Conservation (phyloP, 2,113 vertebrate species). For the Lophius piscatorius region DNA sequence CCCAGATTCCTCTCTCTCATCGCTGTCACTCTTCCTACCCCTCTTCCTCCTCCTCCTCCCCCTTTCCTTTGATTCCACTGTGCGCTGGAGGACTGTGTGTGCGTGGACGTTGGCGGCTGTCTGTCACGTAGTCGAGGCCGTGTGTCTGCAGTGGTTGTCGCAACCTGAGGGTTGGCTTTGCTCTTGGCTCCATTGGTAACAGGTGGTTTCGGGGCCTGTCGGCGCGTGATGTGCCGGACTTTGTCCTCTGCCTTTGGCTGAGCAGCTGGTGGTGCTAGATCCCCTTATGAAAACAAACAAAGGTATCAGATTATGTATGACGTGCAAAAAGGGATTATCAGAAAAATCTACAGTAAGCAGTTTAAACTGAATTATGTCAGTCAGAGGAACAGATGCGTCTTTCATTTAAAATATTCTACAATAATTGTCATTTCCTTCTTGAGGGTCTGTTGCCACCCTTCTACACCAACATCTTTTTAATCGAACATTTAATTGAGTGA, state of each 20-base stretch:
- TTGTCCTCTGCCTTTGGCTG: slow-evolving; percentile 89
- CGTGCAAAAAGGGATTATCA: slow-evolving; percentile 49
- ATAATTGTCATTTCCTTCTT: neutral
- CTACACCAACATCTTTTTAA: no score
- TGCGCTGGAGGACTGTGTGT: slow-evolving; percentile 44
- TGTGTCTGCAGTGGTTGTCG: slow-evolving; percentile 29
- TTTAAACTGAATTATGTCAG: slow-evolving; percentile 18
- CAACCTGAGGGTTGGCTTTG: slow-evolving; percentile 78
- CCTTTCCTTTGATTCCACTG: slow-evolving; percentile 46
- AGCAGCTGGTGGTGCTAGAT: slow-evolving; percentile 84
- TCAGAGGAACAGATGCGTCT: slow-evolving; percentile 10
- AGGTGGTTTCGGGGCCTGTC: slow-evolving; percentile 61
- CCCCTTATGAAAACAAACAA: slow-evolving; percentile 71
- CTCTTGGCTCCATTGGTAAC: slow-evolving; percentile 31
- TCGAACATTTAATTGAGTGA: no score
- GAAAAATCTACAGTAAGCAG: slow-evolving; percentile 17
- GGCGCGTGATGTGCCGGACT: slow-evolving; percentile 81
- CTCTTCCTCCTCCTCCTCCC: slow-evolving; percentile 47
- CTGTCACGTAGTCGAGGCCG: slow-evolving; percentile 49
- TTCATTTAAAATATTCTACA: no score
- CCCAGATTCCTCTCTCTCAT: slow-evolving; percentile 55
- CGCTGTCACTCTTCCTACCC: slow-evolving; percentile 76
- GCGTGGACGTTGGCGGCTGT: slow-evolving; percentile 2
- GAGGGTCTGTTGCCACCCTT: neutral
- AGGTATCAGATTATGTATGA: slow-evolving; percentile 59